Percentiles rank a stretch among this genome's conserved stretches.
Evolutionary conservation across 2,113 vertebrate species (phyloP).

Genomic region (Gasterosteus nipponicus): DNA sequence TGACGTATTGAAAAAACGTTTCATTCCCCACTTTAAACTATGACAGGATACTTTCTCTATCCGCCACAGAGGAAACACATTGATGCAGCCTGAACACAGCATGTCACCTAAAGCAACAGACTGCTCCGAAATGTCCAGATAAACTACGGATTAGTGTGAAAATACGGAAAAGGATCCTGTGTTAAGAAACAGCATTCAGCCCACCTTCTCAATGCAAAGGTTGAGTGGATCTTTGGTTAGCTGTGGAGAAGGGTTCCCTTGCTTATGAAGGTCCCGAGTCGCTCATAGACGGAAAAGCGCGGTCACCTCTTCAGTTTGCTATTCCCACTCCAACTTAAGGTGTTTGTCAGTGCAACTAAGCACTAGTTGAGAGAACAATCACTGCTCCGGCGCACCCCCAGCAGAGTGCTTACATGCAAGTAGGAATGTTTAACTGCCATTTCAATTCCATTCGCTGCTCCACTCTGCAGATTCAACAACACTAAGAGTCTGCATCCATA

Average conservation of each 20-base stretch:
- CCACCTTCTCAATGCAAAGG: background rate
- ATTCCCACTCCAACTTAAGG: background rate
- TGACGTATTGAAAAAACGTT: slow-evolving; percentile 23
- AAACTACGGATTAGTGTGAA: background rate
- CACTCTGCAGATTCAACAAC: background rate
- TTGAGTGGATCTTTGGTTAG: background rate
- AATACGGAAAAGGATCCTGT: background rate
- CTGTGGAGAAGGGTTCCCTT: background rate
- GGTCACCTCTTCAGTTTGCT: background rate
- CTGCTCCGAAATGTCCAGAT: slow-evolving; percentile 18
- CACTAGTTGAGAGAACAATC: background rate
- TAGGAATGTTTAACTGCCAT: background rate
- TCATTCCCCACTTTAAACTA: slow-evolving; percentile 38
- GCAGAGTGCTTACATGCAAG: background rate
- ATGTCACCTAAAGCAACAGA: slow-evolving; percentile 10
- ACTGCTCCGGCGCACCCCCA: too few species aligned
- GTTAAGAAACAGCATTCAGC: background rate
- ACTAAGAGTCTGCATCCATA: background rate
- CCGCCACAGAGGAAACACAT: slow-evolving; percentile 24
- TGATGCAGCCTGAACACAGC: slow-evolving; percentile 35
- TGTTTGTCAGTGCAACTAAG: background rate
- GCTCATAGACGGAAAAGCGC: background rate
- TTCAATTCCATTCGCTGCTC: background rate
- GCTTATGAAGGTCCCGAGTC: background rate
- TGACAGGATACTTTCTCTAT: slow-evolving; percentile 32